Base-by-base conservation (phyloP, 2,113 vertebrate species). In the Hystrix cristata region DNA sequence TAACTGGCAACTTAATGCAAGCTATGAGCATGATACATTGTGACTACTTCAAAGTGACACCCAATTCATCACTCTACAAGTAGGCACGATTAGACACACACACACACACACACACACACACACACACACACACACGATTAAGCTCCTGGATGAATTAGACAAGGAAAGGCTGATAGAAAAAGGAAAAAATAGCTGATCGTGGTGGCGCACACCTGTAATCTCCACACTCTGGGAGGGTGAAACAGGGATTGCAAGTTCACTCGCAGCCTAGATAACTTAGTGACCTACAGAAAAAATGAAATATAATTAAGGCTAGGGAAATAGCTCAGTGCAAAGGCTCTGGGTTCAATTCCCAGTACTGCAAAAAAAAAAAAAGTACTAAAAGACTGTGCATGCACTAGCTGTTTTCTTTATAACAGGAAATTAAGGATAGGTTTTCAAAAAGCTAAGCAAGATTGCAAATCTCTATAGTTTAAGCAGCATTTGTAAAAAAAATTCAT, bases 1-100 rank as follows among this genome's bases (percentile, higher is more conserved):
- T 98, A 98, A 97, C 97, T 97, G 87, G 83, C 95, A 98, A 96
- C 96, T 98, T 98, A 98, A 97, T 86, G 92, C 95, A 98, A 98
- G 98, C 90, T 97, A 97, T 93, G 95, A 97, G 97, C 94, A 96
- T 94, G 97, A 97, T 96, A 96, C 94, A 97, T 96, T 95, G 94
- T 97, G 95, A 97, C 93, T 96, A 74, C 91, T 98, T 94, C 94
- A 84, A 95, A 95, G 91, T 95, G 87, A 98, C 93, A 95, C 89
- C 57, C 83, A 96, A 98, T 98, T 98, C 96, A 97, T 98, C 88
- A 59, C 57, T 65, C 13, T 65, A 86, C 96, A 97, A 97, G 91
- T 87, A 87, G 67, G 91, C 94, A 94, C 51, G 93, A 98, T 96
- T 46, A 95, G 95, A 88, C 60, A 82, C 76, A 18, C 46, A 48